Evolutionary conservation across 2,888 invertebrate species (phyloP), one percentile per base, ranked within the genome.

Genomic region (Hemistola chrysoprasaria): DNA sequence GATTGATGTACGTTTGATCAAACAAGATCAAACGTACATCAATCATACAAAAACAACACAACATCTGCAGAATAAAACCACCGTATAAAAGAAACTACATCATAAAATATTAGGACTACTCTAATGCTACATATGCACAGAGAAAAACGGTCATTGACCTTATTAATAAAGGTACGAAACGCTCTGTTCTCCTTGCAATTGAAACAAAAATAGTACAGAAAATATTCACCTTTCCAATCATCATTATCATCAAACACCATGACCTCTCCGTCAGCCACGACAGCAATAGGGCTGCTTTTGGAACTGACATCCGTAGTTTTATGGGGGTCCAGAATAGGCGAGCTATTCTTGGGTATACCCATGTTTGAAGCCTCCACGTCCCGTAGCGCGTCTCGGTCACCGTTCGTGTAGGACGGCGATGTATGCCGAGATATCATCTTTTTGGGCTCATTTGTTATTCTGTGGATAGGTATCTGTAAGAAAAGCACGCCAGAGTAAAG

Each of bases 191-290:
- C n/a, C n/a, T n/a, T n/a, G n/a, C n/a, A n/a, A n/a, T n/a, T n/a
- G n/a, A n/a, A n/a, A n/a, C n/a, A n/a, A n/a, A n/a, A n/a, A n/a
- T n/a, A n/a, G n/a, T n/a, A n/a, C n/a, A n/a, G 3, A 16, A 16
- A 16, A 53, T 28, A 65, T 52, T 71, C 77, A 88, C 92, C 92
- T 83, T 94, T 93, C 95, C 95, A 95, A 65, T 92, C 93, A 62
- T 96, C 96, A 52, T 93, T 94, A 74, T 96, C 96, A 71, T 97
- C 96, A 65, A 97, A 96, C 34, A 95, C 95, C 58, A 95, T 95
- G 31, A 95, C 94, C 72, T 94, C 96, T 9, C 93, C 94, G 45
- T 94, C 94, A 34, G 92, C 92, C 48, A 94, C 92, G 30, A 91
- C 91, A 1, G 91, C 90, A 63, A 91, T 90, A 28, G 91, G 90